Evolutionary conservation across 1,140 invertebrate genomes (phyloP).

Genomic region (Drosophila kurseongensis): DNA sequence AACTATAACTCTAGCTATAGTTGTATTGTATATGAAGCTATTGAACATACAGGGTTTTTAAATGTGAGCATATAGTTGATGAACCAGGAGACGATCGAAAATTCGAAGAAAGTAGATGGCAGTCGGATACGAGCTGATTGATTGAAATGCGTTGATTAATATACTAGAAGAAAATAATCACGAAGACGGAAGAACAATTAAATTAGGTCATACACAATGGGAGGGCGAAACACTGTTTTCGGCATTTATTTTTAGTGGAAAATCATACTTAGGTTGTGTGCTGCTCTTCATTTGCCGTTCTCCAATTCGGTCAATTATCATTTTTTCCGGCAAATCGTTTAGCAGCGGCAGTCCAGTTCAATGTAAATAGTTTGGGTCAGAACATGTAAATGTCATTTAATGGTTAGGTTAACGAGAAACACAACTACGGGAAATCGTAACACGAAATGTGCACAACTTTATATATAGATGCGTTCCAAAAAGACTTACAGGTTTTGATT

Average conservation of each 20-base stretch:
- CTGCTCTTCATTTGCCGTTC: constrained; percentile 63
- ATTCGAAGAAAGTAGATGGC: not conserved
- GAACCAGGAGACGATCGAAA: constrained; percentile 8
- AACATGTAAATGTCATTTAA: constrained; percentile 66
- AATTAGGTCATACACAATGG: constrained; percentile 36
- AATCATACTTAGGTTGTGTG: constrained; percentile 72
- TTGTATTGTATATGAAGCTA: constrained; percentile 72
- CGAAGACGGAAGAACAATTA: constrained; percentile 32
- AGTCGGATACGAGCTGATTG: constrained; percentile 41
- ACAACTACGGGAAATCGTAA: constrained; percentile 40
- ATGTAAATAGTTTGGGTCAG: constrained; percentile 67
- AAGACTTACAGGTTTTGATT: constrained; percentile 75
- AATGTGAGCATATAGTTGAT: constrained; percentile 77
- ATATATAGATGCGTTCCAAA: constrained; percentile 71
- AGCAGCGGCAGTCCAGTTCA: constrained; percentile 67
- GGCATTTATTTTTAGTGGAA: constrained; percentile 43
- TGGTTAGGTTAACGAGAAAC: constrained; percentile 41
- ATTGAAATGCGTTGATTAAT: constrained; percentile 57
- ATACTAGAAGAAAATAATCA: constrained; percentile 37
- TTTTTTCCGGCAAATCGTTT: constrained; percentile 54
- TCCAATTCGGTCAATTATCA: constrained; percentile 80
- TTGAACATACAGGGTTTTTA: constrained; percentile 83
- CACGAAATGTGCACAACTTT: constrained; percentile 65
- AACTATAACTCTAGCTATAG: constrained; percentile 56
- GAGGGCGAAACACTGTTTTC: constrained; percentile 25